Evolutionary conservation across 1,140 invertebrate species (phyloP), one percentile per base, ranked within the genome.

Genomic region (Probaryconus sp.): DNA sequence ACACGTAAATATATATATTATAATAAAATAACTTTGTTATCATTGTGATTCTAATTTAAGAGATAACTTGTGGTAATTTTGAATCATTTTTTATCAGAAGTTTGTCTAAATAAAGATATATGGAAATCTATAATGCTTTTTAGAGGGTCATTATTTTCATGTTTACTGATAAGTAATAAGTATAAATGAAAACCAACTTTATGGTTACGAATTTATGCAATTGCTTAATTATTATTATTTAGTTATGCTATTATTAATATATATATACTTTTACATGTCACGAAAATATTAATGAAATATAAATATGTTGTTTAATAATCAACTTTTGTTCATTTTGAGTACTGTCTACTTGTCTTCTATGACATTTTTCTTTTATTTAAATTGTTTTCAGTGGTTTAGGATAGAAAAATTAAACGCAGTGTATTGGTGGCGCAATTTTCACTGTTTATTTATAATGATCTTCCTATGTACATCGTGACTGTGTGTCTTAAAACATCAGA

Each of bases 391-490:
- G n/a, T n/a, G n/a, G n/a, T n/a, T n/a, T n/a, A n/a, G n/a, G n/a
- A n/a, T n/a, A n/a, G n/a, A n/a, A n/a, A n/a, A n/a, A n/a, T n/a
- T n/a, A n/a, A n/a, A n/a, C n/a, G n/a, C n/a, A n/a, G n/a, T n/a
- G n/a, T n/a, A 14, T 35, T 61, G 24, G 33, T 50, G 50, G 48
- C 69, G 55, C 37, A 78, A 69, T 51, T 50, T 63, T 26, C 47
- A 61, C 74, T 42, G 16, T 78, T 79, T 79, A 79, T 81, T 81
- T 76, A 68, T 74, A 70, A 28, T 56, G 56, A 81, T 81, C 50
- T 77, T 78, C 48, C 76, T 85, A 85, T 84, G 69, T 85, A 85
- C 83, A 85, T 72, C 60, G 48, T 79, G 73, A 82, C 74, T 78
- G 67, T 51, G 38, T 16, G 13, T 60, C 28, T 43, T 38, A 43